Evolutionary conservation across 2,888 invertebrate genomes (phyloP).

Genomic region (Ormyrus pomaceus): DNA sequence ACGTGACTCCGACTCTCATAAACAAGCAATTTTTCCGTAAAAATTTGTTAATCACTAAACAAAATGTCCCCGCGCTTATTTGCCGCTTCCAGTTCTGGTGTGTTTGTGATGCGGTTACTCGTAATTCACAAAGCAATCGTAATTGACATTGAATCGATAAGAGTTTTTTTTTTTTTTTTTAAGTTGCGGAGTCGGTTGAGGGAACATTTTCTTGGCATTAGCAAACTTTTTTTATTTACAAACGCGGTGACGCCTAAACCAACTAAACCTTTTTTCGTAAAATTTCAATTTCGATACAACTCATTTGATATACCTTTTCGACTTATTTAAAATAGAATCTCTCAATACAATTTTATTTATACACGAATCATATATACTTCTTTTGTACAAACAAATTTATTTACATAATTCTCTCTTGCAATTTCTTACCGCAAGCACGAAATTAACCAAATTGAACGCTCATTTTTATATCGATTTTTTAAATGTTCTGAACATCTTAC

Average conservation of each 20-base stretch:
- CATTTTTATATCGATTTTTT: background rate
- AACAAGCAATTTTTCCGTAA: conserved; percentile 9
- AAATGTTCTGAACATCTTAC: too few species aligned
- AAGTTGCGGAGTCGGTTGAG: background rate
- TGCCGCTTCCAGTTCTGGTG: background rate
- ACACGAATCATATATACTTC: conserved; percentile 7
- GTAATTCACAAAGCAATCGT: conserved; percentile 12
- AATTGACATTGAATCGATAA: conserved; percentile 45
- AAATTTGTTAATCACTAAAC: conserved; percentile 9
- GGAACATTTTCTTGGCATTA: conserved; percentile 15
- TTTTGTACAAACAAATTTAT: conserved; percentile 52
- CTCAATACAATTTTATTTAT: conserved; percentile 25
- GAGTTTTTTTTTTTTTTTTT: background rate
- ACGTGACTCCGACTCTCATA: conserved; percentile 1
- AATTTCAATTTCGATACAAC: conserved; percentile 37
- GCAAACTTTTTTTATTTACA: conserved; percentile 26
- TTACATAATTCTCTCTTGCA: conserved; percentile 17
- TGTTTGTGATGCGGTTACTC: background rate
- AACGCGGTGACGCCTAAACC: background rate
- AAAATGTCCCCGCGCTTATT: conserved; percentile 1
- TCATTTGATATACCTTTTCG: conserved; percentile 26
- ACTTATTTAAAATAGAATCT: conserved; percentile 41
- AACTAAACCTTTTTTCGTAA: conserved; percentile 15
- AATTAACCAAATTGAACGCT: background rate
- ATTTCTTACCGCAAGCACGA: background rate